Evolutionary conservation across 2,113 vertebrate species (phyloP).

Genomic region (Ciconia boyciana): DNA sequence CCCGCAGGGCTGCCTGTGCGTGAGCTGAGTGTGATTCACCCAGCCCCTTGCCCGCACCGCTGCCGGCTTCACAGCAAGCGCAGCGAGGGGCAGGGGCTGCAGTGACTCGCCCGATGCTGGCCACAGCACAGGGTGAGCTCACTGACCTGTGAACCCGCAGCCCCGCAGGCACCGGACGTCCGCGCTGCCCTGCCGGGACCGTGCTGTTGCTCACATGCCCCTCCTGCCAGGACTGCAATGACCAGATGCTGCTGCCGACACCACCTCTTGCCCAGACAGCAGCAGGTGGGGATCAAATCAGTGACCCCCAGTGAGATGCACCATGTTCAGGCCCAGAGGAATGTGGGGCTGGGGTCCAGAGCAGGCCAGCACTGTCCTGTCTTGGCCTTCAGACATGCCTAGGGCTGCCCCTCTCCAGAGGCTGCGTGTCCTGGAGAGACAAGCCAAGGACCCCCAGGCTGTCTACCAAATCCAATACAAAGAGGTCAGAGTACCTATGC

Average conservation of each 20-base stretch:
- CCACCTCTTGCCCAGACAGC: background rate
- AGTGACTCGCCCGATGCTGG: rapidly evolving
- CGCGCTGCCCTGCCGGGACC: rapidly evolving
- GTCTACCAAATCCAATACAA: background rate
- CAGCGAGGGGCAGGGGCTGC: background rate
- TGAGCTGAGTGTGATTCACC: background rate
- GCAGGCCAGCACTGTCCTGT: background rate
- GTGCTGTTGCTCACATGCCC: background rate
- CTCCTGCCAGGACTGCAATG: rapidly evolving
- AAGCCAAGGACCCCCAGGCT: background rate
- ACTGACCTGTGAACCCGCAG: background rate
- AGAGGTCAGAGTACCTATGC: background rate
- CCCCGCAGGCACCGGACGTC: rapidly evolving
- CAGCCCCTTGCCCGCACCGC: background rate
- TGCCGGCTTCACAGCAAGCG: rapidly evolving
- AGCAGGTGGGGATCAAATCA: rapidly evolving
- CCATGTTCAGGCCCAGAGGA: background rate
- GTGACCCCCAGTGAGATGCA: background rate
- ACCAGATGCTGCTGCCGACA: background rate
- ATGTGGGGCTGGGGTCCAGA: background rate
- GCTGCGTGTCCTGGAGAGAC: background rate
- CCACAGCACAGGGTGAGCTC: background rate
- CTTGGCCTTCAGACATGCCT: background rate
- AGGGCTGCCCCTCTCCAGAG: background rate
- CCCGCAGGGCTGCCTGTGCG: background rate